These are phyloP conservation scores for Halisarca cf. caerulea DNA, from an alignment of 37 sponge, comb jelly and placozoan species.

Conservation along the genomic window DNA sequence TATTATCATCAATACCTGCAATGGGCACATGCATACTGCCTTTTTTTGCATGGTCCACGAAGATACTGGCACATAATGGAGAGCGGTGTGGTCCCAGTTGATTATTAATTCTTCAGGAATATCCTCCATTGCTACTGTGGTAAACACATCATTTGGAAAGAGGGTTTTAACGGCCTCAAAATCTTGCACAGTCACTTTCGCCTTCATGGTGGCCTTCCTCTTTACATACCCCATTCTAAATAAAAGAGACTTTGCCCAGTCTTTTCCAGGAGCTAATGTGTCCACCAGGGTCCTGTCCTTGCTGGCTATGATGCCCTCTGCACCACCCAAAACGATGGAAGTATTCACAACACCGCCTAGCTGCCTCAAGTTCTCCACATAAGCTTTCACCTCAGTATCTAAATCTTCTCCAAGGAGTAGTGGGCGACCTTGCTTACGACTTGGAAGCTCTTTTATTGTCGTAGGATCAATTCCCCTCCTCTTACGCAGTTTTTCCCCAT, in stretches of 20 bases:
- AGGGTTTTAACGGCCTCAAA: constrained; percentile 27
- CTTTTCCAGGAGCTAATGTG: neutral
- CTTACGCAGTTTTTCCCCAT: neutral
- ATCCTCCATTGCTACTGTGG: constrained; percentile 43
- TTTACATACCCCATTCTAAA: constrained; percentile 17
- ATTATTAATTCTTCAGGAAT: constrained; percentile 49
- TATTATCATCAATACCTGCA: constrained; percentile 49
- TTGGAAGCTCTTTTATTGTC: constrained; percentile 13
- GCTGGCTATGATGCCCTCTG: neutral
- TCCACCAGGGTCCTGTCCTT: constrained; percentile 3
- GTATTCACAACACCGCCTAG: neutral
- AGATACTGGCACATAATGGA: constrained; percentile 48
- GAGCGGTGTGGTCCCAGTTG: constrained; percentile 72
- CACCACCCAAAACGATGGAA: neutral
- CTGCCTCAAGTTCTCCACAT: neutral
- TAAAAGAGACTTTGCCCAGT: neutral
- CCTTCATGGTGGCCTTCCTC: constrained; percentile 12
- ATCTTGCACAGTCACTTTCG: constrained; percentile 13
- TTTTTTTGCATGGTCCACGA: constrained; percentile 58
- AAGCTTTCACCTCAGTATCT: neutral
- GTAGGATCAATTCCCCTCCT: neutral
- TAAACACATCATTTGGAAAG: constrained; percentile 38
- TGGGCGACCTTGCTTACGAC: no score
- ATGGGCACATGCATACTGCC: constrained; percentile 42
- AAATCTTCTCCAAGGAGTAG: neutral